phyloP scores from a whole-genome alignment of 2,888 invertebrate species.

The Drosophila paucipuncta region DNA sequence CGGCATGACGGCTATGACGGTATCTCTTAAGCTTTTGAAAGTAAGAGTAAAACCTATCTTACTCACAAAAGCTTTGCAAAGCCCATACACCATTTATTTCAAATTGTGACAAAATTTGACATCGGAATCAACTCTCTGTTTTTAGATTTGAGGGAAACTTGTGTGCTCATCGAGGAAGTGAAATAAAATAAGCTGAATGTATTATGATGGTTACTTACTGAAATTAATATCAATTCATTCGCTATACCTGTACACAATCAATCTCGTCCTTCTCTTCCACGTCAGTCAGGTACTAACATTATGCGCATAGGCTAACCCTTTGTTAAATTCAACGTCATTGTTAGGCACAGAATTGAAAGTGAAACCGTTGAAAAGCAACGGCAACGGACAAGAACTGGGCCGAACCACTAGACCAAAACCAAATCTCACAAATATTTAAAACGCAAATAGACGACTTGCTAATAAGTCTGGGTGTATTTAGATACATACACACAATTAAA shows the following conservation, averaged over 20 bases:
- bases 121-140: not conserved
- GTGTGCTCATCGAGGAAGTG: not conserved
- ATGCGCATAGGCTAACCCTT: conserved; percentile 15
- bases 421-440: conserved; percentile 31
- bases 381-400: conserved; percentile 75
- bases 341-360: conserved; percentile 53
- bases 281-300: not conserved
- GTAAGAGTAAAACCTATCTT: conserved; percentile 65
- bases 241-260: not conserved
- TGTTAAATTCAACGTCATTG: conserved; percentile 35
- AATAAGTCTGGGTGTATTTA: conserved; percentile 20
- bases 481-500: conserved; percentile 2
- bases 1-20: conserved; percentile 5
- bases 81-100: not conserved
- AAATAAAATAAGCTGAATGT: not conserved
- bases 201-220: conserved; percentile 8
- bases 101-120: not conserved
- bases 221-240: conserved; percentile 3
- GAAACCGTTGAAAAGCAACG: conserved; percentile 49
- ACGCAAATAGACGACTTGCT: conserved; percentile 29
- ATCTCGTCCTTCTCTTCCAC: conserved; percentile 3
- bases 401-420: conserved; percentile 63
- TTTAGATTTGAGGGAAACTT: not conserved
- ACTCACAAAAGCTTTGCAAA: conserved; percentile 43
- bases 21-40: conserved; percentile 77